Conservation (phyloP, 2,888 invertebrate genomes). For the Hetaerina titia region DNA sequence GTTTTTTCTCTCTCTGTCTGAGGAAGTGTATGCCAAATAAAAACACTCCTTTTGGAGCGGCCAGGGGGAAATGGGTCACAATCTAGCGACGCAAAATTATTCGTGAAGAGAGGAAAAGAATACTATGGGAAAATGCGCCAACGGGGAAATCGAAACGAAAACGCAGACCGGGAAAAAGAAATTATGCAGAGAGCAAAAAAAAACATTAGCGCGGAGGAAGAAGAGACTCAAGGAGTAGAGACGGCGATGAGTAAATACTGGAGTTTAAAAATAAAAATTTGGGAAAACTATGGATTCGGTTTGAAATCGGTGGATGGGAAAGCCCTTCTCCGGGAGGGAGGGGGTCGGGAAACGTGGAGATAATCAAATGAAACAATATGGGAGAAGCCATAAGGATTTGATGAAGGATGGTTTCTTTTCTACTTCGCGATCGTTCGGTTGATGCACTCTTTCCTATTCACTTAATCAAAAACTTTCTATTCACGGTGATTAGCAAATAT, state of each 20-base stretch:
- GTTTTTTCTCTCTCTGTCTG: no score
- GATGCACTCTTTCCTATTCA: not conserved
- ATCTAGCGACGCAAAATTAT: not conserved
- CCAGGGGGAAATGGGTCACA: not conserved
- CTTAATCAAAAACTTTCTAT: conserved; percentile 22
- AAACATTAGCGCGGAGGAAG: not conserved
- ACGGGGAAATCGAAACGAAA: not conserved
- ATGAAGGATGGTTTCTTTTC: not conserved
- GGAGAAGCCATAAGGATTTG: conserved; percentile 22
- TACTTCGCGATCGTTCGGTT: not conserved
- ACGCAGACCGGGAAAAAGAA: not conserved
- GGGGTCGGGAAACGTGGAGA: not conserved
- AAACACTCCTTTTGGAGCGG: no score
- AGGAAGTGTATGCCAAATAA: no score
- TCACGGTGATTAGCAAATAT: not conserved
- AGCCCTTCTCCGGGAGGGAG: not conserved
- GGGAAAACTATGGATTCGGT: not conserved
- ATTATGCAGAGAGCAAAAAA: not conserved
- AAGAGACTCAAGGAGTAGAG: not conserved
- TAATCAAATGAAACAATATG: conserved; percentile 27
- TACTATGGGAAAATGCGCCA: not conserved
- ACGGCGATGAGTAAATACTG: no score
- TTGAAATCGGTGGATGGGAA: not conserved
- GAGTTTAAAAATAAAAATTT: not conserved
- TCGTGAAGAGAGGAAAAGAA: not conserved